Conservation (phyloP, 2,113 vertebrate genomes). For the Megaptera novaeangliae region DNA sequence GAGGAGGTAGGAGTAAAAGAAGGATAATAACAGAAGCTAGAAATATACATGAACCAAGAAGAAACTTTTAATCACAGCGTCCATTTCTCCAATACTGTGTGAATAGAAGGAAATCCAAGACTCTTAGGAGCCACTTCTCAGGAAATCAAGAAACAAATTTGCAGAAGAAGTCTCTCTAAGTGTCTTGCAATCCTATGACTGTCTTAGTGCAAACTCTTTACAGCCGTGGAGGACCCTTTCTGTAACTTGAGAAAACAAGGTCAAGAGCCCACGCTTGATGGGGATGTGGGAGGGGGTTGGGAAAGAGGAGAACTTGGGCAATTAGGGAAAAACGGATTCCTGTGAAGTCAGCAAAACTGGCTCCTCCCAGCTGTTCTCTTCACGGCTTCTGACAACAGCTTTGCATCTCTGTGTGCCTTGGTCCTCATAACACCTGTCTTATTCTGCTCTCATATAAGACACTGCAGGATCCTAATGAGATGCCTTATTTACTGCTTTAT, state of each 20-base stretch:
- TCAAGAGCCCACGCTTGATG: neutral
- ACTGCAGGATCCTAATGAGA: neutral
- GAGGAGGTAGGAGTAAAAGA: neutral
- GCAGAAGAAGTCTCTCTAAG: neutral
- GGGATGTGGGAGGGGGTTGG: too few relatives aligned
- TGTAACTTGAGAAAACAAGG: neutral
- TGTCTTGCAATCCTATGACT: neutral
- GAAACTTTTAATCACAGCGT: neutral
- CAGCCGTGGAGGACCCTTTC: neutral
- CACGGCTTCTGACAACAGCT: neutral
- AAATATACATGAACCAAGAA: neutral
- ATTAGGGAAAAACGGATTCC: neutral
- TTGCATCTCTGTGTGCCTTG: too few relatives aligned
- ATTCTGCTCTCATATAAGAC: neutral
- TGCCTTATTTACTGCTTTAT: neutral
- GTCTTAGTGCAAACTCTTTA: neutral
- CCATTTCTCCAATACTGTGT: too few relatives aligned
- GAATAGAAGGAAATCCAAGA: neutral
- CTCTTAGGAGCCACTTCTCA: neutral
- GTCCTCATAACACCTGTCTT: neutral
- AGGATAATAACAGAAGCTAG: neutral
- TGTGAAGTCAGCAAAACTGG: too few relatives aligned
- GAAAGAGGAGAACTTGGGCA: too few relatives aligned
- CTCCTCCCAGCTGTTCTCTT: neutral
- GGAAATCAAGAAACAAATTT: neutral